Evolutionary conservation across 2,797 vertebrate species (phyloP).

Genomic region (Pseudochirops cupreus): DNA sequence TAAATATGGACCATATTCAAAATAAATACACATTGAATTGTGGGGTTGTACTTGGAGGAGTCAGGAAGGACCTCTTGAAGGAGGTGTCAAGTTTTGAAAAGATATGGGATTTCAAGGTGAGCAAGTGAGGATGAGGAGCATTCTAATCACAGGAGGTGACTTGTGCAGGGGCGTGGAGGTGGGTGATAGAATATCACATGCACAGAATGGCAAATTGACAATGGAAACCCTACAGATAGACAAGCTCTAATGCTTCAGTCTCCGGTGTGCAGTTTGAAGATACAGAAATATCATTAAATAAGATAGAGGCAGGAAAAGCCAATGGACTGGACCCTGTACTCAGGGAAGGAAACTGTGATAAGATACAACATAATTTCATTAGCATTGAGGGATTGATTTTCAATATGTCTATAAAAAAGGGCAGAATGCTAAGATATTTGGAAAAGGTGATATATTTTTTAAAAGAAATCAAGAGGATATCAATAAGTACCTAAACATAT

Average conservation of each 20-base stretch:
- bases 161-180: neutral
- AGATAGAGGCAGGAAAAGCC: neutral
- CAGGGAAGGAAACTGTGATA: neutral
- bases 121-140: neutral
- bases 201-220: neutral
- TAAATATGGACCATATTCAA: neutral
- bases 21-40: neutral
- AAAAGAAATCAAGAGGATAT: neutral
- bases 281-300: neutral
- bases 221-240: neutral
- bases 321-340: neutral
- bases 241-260: neutral
- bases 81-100: neutral
- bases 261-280: neutral
- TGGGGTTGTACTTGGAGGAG: neutral
- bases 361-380: neutral
- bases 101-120: neutral
- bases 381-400: neutral
- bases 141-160: neutral
- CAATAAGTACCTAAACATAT: neutral
- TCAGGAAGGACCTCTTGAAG: rapidly evolving
- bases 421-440: neutral
- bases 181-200: neutral
- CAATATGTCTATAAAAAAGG: neutral
- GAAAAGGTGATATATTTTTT: neutral